Percentiles rank a stretch among this genome's conserved stretches.
Evolutionary conservation across 1,140 invertebrate genomes (phyloP).

Genomic region (Lasioglossum albipes): DNA sequence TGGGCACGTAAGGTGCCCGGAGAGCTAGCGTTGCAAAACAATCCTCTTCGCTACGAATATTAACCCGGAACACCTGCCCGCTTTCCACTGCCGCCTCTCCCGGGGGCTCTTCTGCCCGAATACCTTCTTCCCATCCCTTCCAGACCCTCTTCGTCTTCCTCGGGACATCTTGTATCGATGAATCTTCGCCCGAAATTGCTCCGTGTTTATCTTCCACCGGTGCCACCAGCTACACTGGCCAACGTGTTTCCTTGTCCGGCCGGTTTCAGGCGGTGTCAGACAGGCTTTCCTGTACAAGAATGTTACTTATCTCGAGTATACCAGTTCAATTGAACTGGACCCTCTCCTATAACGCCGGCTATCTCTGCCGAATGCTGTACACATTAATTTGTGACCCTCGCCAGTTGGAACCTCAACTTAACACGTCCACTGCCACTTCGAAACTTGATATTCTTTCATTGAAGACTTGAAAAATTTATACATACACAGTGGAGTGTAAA

Average conservation of each 20-base stretch:
- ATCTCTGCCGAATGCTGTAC: no score
- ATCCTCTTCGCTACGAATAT: constrained; percentile 51
- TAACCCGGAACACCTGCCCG: constrained; percentile 47
- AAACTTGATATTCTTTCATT: no score
- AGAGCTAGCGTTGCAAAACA: constrained; percentile 47
- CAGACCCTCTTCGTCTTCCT: background rate
- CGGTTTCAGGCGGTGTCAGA: no score
- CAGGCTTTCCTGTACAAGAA: no score
- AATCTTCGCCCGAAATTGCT: background rate
- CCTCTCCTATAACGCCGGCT: no score
- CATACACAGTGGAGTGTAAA: no score
- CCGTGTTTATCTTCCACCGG: background rate
- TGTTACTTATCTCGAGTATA: no score
- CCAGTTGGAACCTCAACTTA: no score
- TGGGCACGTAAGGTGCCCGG: constrained; percentile 40
- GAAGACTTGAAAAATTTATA: no score
- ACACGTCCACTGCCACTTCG: no score
- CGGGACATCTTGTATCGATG: background rate
- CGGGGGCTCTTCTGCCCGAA: background rate
- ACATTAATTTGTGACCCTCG: no score
- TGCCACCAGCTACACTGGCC: background rate
- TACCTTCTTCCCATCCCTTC: background rate
- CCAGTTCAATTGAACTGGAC: no score
- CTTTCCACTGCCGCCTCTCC: constrained; percentile 32
- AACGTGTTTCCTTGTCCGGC: background rate